Conservation (phyloP, 2,113 vertebrate species). For the Lasiurus cinereus region DNA sequence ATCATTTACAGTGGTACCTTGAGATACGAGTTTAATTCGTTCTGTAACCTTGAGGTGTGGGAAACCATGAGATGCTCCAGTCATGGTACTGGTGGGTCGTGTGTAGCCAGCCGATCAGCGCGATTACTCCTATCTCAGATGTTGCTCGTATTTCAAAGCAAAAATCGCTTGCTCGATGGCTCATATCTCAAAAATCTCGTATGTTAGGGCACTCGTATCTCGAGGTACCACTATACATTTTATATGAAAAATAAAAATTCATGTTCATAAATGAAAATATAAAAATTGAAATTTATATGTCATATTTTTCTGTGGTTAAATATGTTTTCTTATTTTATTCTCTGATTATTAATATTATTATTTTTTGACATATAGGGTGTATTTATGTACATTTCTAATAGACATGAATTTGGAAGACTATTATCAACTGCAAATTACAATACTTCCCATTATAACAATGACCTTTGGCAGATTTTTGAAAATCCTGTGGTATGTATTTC, state of each 20-base stretch:
- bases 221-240: background rate
- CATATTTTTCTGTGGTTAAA: constrained; percentile 18
- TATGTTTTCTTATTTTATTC: constrained; percentile 6
- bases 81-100: too few relatives aligned
- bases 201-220: too few relatives aligned
- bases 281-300: constrained; percentile 25
- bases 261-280: constrained; percentile 59
- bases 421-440: constrained; percentile 98
- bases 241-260: constrained; percentile 65
- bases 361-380: constrained; percentile 92
- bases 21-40: too few relatives aligned
- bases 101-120: too few relatives aligned
- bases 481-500: constrained; percentile 96
- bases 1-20: background rate
- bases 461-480: constrained; percentile 99
- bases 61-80: too few relatives aligned
- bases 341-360: constrained; percentile 79
- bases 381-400: constrained; percentile 99
- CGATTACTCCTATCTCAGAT: too few relatives aligned
- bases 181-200: too few relatives aligned
- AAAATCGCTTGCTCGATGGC: too few relatives aligned
- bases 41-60: too few relatives aligned
- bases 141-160: too few relatives aligned
- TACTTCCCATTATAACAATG: constrained; percentile 95
- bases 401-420: constrained; percentile 97